These are phyloP conservation scores for Amphiprion percula DNA, from an alignment of 2,113 vertebrate species.

Conservation along the genomic window DNA sequence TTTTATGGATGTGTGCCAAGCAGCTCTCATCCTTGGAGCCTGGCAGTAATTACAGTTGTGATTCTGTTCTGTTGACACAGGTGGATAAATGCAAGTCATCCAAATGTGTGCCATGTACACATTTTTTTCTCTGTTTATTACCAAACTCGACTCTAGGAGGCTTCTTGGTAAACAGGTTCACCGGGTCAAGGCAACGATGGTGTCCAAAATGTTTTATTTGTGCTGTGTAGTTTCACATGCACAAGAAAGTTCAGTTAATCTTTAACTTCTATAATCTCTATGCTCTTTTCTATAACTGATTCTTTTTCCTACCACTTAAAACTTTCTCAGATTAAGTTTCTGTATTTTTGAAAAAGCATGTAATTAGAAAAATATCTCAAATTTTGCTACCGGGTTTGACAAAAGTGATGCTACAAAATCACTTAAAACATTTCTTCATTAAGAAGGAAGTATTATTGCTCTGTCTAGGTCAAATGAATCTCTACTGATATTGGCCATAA, in stretches of 20 bases:
- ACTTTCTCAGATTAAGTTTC: too few species aligned
- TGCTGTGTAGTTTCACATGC: background rate
- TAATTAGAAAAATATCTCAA: too few species aligned
- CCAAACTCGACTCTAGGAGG: constrained; percentile 1
- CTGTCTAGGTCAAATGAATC: too few species aligned
- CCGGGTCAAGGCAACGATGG: background rate
- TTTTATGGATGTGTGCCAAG: constrained; percentile 31
- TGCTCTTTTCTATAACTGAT: background rate
- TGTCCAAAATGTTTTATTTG: constrained; percentile 17
- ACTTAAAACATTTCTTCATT: too few species aligned
- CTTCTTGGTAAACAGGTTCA: constrained; percentile 24
- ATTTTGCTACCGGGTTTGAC: too few species aligned
- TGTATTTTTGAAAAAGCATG: too few species aligned
- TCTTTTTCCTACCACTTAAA: background rate
- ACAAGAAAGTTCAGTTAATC: constrained; percentile 15
- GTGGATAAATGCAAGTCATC: constrained; percentile 69
- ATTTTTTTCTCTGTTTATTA: constrained; percentile 4
- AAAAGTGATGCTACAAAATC: too few species aligned
- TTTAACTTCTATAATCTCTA: constrained; percentile 17
- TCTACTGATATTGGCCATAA: too few species aligned
- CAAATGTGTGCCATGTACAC: constrained; percentile 26
- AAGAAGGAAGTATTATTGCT: too few species aligned
- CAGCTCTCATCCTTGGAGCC: constrained; percentile 25
- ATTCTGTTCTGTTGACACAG: constrained; percentile 69
- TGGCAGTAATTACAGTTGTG: constrained; percentile 60